phyloP scores from a whole-genome alignment of 1,140 invertebrate species.

The Coboldia fuscipes region DNA sequence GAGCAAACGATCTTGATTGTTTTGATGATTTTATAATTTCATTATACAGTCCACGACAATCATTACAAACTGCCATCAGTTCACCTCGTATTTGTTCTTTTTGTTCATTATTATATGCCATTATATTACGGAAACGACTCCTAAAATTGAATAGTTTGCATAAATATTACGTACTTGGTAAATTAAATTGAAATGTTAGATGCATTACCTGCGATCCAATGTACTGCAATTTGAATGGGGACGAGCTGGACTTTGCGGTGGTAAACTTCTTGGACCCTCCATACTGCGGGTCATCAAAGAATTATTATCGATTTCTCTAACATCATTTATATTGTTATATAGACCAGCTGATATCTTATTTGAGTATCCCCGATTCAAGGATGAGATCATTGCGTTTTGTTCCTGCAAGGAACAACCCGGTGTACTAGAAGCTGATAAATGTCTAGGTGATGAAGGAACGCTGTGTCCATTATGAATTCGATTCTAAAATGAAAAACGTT shows the following conservation, averaged over 20 bases:
- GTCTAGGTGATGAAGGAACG: slow-evolving; percentile 41
- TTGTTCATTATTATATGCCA: slow-evolving; percentile 17
- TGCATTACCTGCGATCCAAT: slow-evolving; percentile 26
- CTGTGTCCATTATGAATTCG: slow-evolving; percentile 27
- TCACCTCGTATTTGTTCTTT: slow-evolving; percentile 48
- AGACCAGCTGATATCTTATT: too few species aligned
- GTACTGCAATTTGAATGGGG: slow-evolving; percentile 22
- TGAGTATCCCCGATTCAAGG: too few species aligned
- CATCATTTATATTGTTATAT: not conserved
- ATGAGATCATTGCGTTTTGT: not conserved
- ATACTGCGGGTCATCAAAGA: slow-evolving; percentile 28
- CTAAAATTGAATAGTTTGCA: slow-evolving; percentile 7
- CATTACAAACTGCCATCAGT: slow-evolving; percentile 74
- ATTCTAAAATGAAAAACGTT: slow-evolving; percentile 9
- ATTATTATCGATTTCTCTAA: slow-evolving; percentile 4
- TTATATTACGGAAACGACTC: slow-evolving; percentile 24
- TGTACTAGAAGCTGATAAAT: slow-evolving; percentile 22
- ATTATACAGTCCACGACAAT: slow-evolving; percentile 83
- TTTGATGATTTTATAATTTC: slow-evolving; percentile 77
- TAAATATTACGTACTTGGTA: too few species aligned
- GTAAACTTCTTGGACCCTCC: slow-evolving; percentile 30
- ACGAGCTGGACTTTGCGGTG: slow-evolving; percentile 18
- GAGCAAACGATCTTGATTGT: slow-evolving; percentile 49
- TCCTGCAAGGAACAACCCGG: slow-evolving; percentile 8
- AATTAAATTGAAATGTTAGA: not conserved